These are phyloP conservation scores for Dascyllus trimaculatus DNA, from an alignment of 2,113 vertebrate species.

Conservation along the genomic window DNA sequence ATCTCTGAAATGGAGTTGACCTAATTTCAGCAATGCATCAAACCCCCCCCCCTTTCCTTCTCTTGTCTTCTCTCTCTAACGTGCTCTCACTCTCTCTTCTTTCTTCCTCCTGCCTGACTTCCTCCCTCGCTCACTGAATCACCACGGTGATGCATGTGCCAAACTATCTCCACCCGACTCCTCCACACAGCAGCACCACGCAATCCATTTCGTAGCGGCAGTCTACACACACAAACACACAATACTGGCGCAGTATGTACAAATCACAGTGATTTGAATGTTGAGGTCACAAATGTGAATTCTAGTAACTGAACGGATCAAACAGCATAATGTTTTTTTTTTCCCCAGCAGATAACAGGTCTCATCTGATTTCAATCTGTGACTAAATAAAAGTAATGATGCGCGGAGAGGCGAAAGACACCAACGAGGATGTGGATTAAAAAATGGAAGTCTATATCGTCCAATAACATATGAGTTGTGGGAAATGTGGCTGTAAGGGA, in stretches of 20 bases:
- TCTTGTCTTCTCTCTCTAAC: slow-evolving; percentile 52
- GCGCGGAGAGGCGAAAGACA: slow-evolving; percentile 13
- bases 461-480: slow-evolving; percentile 14
- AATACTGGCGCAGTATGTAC: slow-evolving; percentile 23
- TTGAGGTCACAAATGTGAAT: slow-evolving; percentile 41
- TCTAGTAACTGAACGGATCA: slow-evolving; percentile 48
- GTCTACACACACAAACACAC: slow-evolving; percentile 41
- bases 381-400: slow-evolving; percentile 32
- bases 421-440: background rate
- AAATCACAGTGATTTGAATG: slow-evolving; percentile 45
- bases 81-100: slow-evolving; percentile 43
- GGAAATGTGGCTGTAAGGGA: slow-evolving; percentile 34
- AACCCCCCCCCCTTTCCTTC: slow-evolving; percentile 27
- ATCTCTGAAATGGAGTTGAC: slow-evolving; percentile 80
- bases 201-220: slow-evolving; percentile 53
- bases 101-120: slow-evolving; percentile 67
- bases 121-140: slow-evolving; percentile 81
- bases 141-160: slow-evolving; percentile 80
- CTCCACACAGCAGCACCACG: slow-evolving; percentile 72
- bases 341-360: slow-evolving; percentile 7
- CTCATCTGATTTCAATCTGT: slow-evolving; percentile 24
- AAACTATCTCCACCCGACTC: slow-evolving; percentile 76
- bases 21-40: slow-evolving; percentile 77
- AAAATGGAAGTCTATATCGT: slow-evolving; percentile 32
- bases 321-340: slow-evolving; percentile 27